Base-by-base conservation (phyloP, 2,888 invertebrate species). In the Galerucella nymphaeae region DNA sequence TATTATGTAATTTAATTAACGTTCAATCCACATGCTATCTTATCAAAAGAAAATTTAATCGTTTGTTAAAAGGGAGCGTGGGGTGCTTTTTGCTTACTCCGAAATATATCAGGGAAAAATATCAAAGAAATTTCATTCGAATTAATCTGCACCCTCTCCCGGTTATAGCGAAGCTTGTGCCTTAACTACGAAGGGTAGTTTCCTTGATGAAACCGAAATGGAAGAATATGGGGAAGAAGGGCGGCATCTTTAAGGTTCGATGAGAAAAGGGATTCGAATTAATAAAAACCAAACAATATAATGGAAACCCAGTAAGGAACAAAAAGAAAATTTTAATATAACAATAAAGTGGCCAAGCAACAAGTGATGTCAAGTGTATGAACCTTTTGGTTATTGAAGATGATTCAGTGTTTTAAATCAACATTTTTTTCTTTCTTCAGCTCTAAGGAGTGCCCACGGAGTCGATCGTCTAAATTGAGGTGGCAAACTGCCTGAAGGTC, bases 131-230 rank as follows among this genome's bases (percentile, higher is more conserved):
- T 20, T 20, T 23, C 18, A 18, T 57, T 57, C 8, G 20, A 57
- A 20, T 57, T 57, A 57, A 20, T 57, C 57, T 53, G 53, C 16
- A 57, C 20, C 57, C 57, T 57, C 57, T 14, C 18, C 14, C 5
- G 57, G 1, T 23, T 20, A 57, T 23, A 23, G 57, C n/a, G n/a
- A 23, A 23, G 14, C 20, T 23, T 18, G 53, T 18, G 11, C 20
- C 20, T 53, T 53, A 10, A 16, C 23, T 57, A 23, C 57, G 57
- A 57, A 57, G 57, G 57, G 57, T 57, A 23, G 13, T 23, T 50
- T 57, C 20, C 57, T 57, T 23, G 57, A 23, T 57, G 8, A 53
- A 53, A n/a, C 53, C 18, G 14, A 57, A 20, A 18, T 23, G 11
- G 14, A 9, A 55, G 55, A 16, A 11, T n/a, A n/a, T n/a, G 2